Base-by-base conservation (phyloP, 2,888 invertebrate species). In the Cryptophagus acutangulus region DNA sequence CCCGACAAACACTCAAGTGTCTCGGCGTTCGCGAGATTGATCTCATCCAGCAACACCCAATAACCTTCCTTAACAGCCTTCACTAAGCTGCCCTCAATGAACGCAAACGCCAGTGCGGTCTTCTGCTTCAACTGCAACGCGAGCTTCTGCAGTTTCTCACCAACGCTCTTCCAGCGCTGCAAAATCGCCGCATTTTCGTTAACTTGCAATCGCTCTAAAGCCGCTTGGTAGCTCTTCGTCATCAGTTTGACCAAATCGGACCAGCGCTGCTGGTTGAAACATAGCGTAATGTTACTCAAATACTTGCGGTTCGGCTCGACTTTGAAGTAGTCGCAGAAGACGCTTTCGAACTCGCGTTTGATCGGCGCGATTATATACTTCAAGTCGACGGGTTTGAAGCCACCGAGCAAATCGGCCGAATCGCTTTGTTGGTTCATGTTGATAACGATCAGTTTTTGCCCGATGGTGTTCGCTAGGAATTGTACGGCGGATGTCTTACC, bases 351-450 rank as follows among this genome's bases (percentile, higher is more conserved):
- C 15, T 48, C 43, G 24, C 79, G 78, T 56, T 81, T 79, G 28
- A 96, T 74, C 0, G 95, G 93, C 34, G 77, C 73, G 16, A 97
- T 78, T 0, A 94, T 75, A 57, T 83, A 83, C 59, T 85, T 87
- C 8, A 95, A 67, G 65, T 96, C 93, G 0, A 96, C 90, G 0
- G 99, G 99, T 68, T 96, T 97, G 63, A 89, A 91, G 47, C 99
- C 97, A 40, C 99, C 99, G 0, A 99, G 75, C 25, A 99, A 76
- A 72, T 99, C 99, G 0, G 92, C 85, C 5, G 90, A 90, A 70
- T 99, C 99, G 31, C 94, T 96, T 63, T 99, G 97, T 62, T 99
- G 96, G 63, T 96, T 99, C 90, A 99, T 90, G 65, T 99, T 99
- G 15, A 99, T 88, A 0, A 97, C 96, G 17, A 87, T 76, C 17